These are phyloP conservation scores for Cheumatopsyche charites DNA, from an alignment of 1,140 invertebrate species.

Conservation along the genomic window DNA sequence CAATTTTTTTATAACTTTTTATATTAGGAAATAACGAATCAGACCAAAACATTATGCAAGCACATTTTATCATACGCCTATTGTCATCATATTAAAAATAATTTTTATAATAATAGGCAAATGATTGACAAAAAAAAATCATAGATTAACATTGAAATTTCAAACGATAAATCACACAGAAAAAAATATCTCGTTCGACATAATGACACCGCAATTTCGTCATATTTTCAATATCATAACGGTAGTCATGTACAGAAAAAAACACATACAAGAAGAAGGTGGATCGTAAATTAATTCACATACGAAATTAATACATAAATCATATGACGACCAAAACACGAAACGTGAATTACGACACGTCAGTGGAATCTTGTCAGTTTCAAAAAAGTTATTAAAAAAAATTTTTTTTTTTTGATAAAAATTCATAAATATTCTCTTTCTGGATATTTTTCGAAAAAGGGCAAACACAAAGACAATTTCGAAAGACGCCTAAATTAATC, in stretches of 20 bases:
- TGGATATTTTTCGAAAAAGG: background rate
- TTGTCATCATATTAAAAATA: too few relatives aligned
- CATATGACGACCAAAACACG: constrained; percentile 8
- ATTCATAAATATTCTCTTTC: background rate
- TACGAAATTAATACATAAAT: constrained; percentile 26
- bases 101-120: too few relatives aligned
- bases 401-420: background rate
- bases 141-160: too few relatives aligned
- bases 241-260: constrained; percentile 4
- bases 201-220: too few relatives aligned
- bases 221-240: background rate
- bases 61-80: too few relatives aligned
- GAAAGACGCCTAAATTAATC: too few relatives aligned
- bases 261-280: constrained; percentile 21
- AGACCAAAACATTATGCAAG: too few relatives aligned
- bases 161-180: background rate
- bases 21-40: too few relatives aligned
- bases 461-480: too few relatives aligned
- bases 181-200: too few relatives aligned
- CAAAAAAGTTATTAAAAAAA: background rate
- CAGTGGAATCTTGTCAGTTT: constrained; percentile 1
- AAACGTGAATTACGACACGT: constrained; percentile 17
- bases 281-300: constrained; percentile 29
- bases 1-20: too few relatives aligned
- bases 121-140: too few relatives aligned